Percentiles rank a stretch among this genome's conserved stretches.
Evolutionary conservation across 2,113 vertebrate genomes (phyloP).

Genomic region (Phaethornis superciliosus): DNA sequence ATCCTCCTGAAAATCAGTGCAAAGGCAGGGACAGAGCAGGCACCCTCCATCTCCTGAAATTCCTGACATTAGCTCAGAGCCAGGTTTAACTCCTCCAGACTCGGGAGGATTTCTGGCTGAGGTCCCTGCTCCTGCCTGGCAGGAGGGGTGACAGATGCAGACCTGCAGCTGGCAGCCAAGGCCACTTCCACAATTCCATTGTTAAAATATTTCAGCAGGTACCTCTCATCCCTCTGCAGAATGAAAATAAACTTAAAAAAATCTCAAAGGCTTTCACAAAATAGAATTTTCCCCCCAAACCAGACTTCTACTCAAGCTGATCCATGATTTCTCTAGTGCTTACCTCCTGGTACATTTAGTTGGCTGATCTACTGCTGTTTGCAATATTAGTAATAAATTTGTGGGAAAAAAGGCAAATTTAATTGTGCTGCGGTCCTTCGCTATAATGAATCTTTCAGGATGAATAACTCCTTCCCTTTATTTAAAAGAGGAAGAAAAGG

Average conservation of each 20-base stretch:
- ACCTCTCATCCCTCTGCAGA: background rate
- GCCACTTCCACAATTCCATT: background rate
- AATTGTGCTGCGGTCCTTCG: background rate
- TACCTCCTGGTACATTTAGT: background rate
- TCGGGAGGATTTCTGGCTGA: accelerated
- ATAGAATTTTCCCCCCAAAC: background rate
- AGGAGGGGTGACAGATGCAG: accelerated
- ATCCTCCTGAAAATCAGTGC: accelerated
- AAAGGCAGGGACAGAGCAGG: background rate
- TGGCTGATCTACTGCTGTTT: background rate
- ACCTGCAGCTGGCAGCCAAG: background rate
- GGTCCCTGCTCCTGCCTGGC: background rate
- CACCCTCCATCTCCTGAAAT: background rate
- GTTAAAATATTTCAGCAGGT: background rate
- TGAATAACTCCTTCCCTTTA: background rate
- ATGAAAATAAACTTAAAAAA: background rate
- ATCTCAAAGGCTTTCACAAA: background rate
- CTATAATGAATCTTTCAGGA: background rate
- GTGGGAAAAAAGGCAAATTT: background rate
- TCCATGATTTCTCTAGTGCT: background rate
- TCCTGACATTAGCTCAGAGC: background rate
- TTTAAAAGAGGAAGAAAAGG: background rate
- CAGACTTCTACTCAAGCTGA: background rate
- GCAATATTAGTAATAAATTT: background rate
- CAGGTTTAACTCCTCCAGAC: background rate